Percentiles rank a stretch among this genome's conserved stretches.
Conservation (phyloP, 2,888 invertebrate species). For the Cephalotes varians region DNA sequence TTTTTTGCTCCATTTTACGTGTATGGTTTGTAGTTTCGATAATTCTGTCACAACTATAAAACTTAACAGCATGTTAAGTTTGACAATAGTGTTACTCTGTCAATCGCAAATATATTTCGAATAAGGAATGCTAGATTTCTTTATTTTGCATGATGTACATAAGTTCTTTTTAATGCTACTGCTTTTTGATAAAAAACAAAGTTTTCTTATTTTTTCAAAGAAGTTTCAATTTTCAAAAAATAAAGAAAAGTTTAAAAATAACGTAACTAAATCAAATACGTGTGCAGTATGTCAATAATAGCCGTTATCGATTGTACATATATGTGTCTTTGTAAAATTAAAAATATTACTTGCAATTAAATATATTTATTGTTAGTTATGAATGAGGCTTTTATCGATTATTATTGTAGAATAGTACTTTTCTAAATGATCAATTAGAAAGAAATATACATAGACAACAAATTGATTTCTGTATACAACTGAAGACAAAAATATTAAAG, state of each 20-base stretch:
- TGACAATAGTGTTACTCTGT: constrained; percentile 42
- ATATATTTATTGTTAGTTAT: neutral
- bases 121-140: constrained; percentile 62
- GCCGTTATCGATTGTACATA: neutral
- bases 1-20: constrained; percentile 62
- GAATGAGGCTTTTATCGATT: neutral
- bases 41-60: constrained; percentile 60
- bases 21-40: constrained; percentile 46
- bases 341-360: neutral
- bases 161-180: neutral
- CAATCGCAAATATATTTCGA: constrained; percentile 61
- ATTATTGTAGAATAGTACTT: neutral
- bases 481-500: neutral
- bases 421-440: neutral
- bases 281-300: neutral
- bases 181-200: neutral
- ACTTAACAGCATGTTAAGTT: constrained; percentile 37
- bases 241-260: constrained; percentile 23
- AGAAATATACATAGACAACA: neutral
- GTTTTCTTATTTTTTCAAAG: neutral
- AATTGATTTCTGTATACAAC: neutral
- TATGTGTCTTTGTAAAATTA: neutral
- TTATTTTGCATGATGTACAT: neutral
- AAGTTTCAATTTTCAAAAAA: too few species aligned
- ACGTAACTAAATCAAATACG: neutral